Percentiles rank a stretch among this genome's conserved stretches.
These are phyloP conservation scores for Syngnathus rostellatus DNA, from an alignment of 2,797 vertebrate genomes.

Conservation along the genomic window DNA sequence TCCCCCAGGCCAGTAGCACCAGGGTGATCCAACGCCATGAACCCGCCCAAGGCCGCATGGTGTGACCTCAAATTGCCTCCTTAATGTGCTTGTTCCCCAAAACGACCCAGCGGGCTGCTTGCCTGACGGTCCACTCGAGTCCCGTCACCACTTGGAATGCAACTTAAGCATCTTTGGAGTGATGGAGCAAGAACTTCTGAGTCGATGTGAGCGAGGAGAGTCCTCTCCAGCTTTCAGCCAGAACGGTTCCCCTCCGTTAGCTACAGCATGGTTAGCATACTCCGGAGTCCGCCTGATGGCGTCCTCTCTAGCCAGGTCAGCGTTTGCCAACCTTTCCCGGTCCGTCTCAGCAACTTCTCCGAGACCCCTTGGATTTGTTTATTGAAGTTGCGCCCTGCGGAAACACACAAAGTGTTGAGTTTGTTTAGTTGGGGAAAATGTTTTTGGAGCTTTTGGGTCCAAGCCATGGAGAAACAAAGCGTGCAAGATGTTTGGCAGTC, in stretches of 20 bases:
- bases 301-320: conserved; percentile 26
- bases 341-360: conserved; percentile 14
- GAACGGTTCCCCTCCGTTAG: conserved; percentile 20
- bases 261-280: conserved; percentile 50
- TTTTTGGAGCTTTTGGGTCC: not conserved
- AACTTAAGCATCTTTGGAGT: conserved; percentile 41
- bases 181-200: conserved; percentile 4
- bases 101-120: conserved; percentile 31
- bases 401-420: conserved; percentile 20
- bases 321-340: conserved; percentile 17
- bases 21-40: conserved; percentile 99
- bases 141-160: conserved; percentile 35
- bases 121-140: conserved; percentile 31
- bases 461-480: not conserved
- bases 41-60: conserved; percentile 96
- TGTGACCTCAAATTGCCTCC: conserved; percentile 48
- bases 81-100: conserved; percentile 40
- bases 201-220: conserved; percentile 8
- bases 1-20: conserved; percentile 96
- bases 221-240: conserved; percentile 25
- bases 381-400: conserved; percentile 38
- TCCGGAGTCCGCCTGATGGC: conserved; percentile 8
- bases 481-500: not conserved
- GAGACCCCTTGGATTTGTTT: conserved; percentile 21
- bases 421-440: not conserved